phyloP scores from a whole-genome alignment of 92 coral and sea anemone species.

The Blastomussa wellsi region DNA sequence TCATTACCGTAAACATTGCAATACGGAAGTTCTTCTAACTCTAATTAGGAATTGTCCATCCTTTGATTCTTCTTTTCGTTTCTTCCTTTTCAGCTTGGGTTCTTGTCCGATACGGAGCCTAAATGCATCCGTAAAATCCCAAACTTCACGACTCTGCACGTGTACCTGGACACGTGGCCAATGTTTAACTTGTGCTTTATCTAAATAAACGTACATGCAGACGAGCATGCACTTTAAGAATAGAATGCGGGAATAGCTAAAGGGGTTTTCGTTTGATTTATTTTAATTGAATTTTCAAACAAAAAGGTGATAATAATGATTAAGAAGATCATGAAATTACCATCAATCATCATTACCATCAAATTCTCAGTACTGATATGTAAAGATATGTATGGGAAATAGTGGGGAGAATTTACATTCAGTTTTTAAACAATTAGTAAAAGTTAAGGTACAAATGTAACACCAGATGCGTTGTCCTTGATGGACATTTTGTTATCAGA shows the following conservation, averaged over 20 bases:
- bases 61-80: not conserved
- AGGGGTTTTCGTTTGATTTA: too few species aligned
- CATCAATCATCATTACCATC: not conserved
- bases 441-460: too few species aligned
- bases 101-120: constrained; percentile 66
- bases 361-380: not conserved
- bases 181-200: constrained; percentile 60
- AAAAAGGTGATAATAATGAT: not conserved
- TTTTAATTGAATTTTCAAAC: not conserved
- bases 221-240: too few species aligned
- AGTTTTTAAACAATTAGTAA: too few species aligned
- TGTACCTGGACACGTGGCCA: constrained; percentile 78
- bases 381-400: not conserved
- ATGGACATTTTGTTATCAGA: not conserved
- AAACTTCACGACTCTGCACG: constrained; percentile 72
- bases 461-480: not conserved
- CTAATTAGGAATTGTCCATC: too few species aligned
- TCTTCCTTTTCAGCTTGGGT: constrained; percentile 43
- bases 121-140: constrained; percentile 56
- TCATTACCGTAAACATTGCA: too few species aligned
- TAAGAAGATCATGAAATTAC: not conserved
- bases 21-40: too few species aligned
- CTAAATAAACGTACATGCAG: not conserved
- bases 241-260: too few species aligned
- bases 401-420: not conserved